phyloP scores from a whole-genome alignment of 1,140 invertebrate species.

The Venturia canescens region DNA sequence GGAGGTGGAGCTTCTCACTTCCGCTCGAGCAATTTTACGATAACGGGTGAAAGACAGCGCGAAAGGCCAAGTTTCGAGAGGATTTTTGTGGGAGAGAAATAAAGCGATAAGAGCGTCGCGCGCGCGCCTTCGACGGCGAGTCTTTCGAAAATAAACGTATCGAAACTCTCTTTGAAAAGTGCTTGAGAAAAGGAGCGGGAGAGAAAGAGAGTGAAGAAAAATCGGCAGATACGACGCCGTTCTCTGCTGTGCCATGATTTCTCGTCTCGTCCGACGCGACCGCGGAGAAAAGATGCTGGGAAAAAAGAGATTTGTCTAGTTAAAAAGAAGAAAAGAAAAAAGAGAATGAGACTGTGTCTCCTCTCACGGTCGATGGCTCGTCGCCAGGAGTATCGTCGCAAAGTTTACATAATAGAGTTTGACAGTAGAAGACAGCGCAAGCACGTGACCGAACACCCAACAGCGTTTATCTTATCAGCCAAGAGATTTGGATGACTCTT shows the following conservation, averaged over 20 bases:
- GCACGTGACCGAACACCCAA: constrained; percentile 68
- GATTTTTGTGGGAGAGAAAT: not conserved
- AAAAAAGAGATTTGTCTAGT: not conserved
- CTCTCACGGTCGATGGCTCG: constrained; percentile 59
- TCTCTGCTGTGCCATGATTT: not conserved
- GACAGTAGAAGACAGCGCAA: constrained; percentile 66
- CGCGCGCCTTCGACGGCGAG: not conserved
- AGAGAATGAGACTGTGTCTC: not conserved
- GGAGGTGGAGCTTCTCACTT: constrained; percentile 16
- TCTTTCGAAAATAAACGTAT: not conserved
- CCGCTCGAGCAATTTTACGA: constrained; percentile 21
- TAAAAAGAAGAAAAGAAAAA: not conserved
- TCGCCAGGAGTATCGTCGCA: constrained; percentile 65
- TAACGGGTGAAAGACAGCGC: not conserved
- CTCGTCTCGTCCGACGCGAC: not conserved
- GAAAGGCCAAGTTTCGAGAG: not conserved
- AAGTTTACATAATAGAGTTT: constrained; percentile 77
- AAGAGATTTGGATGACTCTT: too few species aligned
- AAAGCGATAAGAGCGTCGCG: not conserved
- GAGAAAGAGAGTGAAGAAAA: not conserved
- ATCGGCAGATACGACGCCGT: not conserved
- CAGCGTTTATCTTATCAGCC: constrained; percentile 66
- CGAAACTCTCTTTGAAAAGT: not conserved
- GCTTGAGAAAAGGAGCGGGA: too few species aligned
- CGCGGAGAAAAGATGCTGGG: not conserved